Evolutionary conservation across 2,797 vertebrate species (phyloP).

Genomic region (Paguma larvata): DNA sequence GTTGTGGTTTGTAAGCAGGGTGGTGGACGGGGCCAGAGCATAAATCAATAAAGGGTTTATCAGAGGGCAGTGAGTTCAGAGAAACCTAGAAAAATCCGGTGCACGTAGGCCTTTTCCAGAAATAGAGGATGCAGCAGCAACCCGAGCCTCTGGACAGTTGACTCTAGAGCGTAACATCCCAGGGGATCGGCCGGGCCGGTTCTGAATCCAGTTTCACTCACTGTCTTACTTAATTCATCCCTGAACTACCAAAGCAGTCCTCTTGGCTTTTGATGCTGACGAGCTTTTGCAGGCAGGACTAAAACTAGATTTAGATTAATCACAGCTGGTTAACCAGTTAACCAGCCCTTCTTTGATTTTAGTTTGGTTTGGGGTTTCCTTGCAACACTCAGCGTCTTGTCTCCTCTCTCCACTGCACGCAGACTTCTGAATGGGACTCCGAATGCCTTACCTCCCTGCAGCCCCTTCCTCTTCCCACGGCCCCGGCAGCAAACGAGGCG

Average conservation of each 20-base stretch:
- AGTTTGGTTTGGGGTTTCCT: conserved; percentile 20
- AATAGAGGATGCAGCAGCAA: neutral
- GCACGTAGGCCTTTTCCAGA: neutral
- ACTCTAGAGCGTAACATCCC: neutral
- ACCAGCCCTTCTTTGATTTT: neutral
- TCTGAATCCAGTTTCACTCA: neutral
- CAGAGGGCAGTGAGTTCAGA: neutral
- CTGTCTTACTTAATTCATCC: neutral
- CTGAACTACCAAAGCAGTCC: neutral
- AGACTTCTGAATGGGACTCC: conserved; percentile 88
- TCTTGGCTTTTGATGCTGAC: neutral
- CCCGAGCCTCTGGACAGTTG: neutral
- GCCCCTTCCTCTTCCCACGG: conserved; percentile 80
- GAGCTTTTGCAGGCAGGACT: neutral
- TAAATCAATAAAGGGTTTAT: neutral
- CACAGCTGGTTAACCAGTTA: neutral
- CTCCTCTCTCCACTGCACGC: conserved; percentile 45
- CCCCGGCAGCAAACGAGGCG: conserved; percentile 77
- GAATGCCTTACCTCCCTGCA: conserved; percentile 85
- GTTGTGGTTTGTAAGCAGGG: neutral
- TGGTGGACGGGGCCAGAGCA: neutral
- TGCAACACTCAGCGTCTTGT: conserved; percentile 51
- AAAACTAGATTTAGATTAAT: neutral
- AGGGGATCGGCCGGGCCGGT: neutral
- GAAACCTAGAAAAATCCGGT: neutral